Percentiles rank a stretch among this genome's conserved stretches.
phyloP scores from a whole-genome alignment of 2,113 vertebrate genomes.

The Prunella fulvescens region DNA sequence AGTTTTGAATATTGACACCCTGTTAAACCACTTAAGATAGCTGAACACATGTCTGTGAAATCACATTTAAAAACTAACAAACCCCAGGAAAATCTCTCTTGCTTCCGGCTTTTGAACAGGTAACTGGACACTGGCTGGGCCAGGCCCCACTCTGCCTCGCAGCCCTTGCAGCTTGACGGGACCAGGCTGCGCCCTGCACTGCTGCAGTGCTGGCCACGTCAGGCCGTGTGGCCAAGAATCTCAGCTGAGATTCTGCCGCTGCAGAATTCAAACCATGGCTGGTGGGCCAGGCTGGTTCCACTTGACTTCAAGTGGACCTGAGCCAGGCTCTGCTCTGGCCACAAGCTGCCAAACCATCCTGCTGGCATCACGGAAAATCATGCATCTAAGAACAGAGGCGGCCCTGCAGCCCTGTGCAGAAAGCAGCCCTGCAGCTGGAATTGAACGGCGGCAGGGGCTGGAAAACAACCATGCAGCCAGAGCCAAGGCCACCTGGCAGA shows the following conservation, averaged over 20 bases:
- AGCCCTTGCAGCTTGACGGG: too few species aligned
- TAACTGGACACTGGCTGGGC: not conserved
- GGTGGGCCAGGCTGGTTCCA: not conserved
- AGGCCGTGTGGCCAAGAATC: too few species aligned
- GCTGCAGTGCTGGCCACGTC: too few species aligned
- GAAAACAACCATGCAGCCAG: not conserved
- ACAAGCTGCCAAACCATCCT: not conserved
- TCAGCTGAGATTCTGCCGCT: not conserved
- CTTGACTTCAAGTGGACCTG: fast-evolving
- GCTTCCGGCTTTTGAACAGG: not conserved
- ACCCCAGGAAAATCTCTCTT: not conserved
- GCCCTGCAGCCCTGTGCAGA: fast-evolving
- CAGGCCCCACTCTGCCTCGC: fast-evolving
- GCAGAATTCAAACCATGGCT: not conserved
- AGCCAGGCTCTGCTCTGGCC: not conserved
- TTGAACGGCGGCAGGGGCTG: fast-evolving
- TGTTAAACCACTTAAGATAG: not conserved
- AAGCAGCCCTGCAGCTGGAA: fast-evolving
- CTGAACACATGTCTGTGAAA: not conserved
- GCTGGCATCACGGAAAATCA: fast-evolving
- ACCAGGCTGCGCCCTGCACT: not conserved
- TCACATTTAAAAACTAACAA: fast-evolving
- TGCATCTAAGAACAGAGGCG: not conserved
- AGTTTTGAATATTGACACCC: not conserved
- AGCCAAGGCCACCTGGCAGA: fast-evolving